Base-by-base conservation (phyloP, 1,140 invertebrate genomes). In the Aphelinus certus region DNA sequence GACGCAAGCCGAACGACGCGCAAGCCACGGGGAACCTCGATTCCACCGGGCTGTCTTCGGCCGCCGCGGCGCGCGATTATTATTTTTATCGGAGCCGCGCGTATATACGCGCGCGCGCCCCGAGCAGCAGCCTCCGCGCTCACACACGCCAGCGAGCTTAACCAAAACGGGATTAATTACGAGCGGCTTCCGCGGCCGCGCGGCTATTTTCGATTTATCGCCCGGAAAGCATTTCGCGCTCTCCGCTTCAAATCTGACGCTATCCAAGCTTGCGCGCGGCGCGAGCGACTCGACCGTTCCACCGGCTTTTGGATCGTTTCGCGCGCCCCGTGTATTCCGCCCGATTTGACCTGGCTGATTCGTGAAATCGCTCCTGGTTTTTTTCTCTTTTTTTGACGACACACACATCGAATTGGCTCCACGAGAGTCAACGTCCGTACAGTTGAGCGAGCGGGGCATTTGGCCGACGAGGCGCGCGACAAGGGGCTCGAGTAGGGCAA, bases 91-190 rank as follows among this genome's bases (percentile, higher is more conserved):
- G 61, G 42, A 26, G 7, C 43, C 51, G 61, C 43, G 26, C 6
- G 61, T 9, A 9, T 26, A 26, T 26, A 26, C 0, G 26, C 26
- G 26, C 26, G 26, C 26, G 26, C 26, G 26, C 26, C 26, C 26
- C 7, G 9, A 63, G 61, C 43, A 46, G 9, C 62, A 7, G 1
- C 47, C 3, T 47, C 1, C 4, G n/a, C 63, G 63, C 42, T 65
- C 56, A 56, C 42, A 56, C 49, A 26, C 7, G 65, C 55, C 48
- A 10, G 46, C 62, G 45, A 53, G 51, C 61, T 64, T 71, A 48
- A 71, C 62, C 62, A 72, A 65, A 72, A 65, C n/a, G 55, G 71
- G 62, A 72, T 58, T 56, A 58, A 72, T 72, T 57, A 47, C 53
- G 9, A 26, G 42, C 43, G 49, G 43, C 70, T 55, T 55, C 49